These are phyloP conservation scores for Lasaia peninsularis DNA, from an alignment of 1,140 invertebrate genomes.

Conservation along the genomic window DNA sequence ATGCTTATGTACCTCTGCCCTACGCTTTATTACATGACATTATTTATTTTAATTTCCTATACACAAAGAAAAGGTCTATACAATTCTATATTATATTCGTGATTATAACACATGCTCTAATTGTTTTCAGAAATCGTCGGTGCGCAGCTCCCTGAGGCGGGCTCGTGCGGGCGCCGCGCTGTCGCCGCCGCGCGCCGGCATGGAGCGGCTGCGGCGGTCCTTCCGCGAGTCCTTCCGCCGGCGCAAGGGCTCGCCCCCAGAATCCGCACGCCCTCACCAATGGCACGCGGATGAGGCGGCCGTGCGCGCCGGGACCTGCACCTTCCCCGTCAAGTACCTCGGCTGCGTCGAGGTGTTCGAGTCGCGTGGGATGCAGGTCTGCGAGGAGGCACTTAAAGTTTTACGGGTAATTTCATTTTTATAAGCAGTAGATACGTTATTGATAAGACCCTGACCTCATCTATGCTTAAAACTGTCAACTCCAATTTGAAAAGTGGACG, in stretches of 20 bases:
- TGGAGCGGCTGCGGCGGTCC: slow-evolving; percentile 94
- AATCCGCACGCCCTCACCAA: slow-evolving; percentile 96
- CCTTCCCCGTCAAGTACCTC: slow-evolving; percentile 98
- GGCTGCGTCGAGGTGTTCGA: slow-evolving; percentile 99
- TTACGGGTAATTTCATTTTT: too few relatives aligned
- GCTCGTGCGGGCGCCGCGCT: slow-evolving; percentile 81
- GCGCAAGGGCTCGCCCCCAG: slow-evolving; percentile 88
- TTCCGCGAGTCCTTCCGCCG: slow-evolving; percentile 95
- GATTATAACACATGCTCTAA: not conserved
- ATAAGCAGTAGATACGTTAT: too few relatives aligned
- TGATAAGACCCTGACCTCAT: not conserved
- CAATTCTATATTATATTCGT: too few relatives aligned
- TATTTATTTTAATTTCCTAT: too few relatives aligned
- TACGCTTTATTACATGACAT: too few relatives aligned
- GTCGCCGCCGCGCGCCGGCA: slow-evolving; percentile 86
- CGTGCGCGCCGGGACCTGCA: slow-evolving; percentile 96
- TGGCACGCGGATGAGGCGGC: slow-evolving; percentile 99
- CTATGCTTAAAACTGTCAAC: too few relatives aligned
- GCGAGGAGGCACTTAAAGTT: slow-evolving; percentile 98
- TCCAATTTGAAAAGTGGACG: too few relatives aligned
- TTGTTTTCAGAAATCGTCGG: slow-evolving; percentile 72
- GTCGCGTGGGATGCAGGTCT: slow-evolving; percentile 99
- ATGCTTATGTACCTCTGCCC: too few relatives aligned
- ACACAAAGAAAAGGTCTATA: too few relatives aligned
- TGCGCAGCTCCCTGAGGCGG: slow-evolving; percentile 77